Evolutionary conservation across 2,888 invertebrate species (phyloP), one percentile per base, ranked within the genome.

Genomic region (Dichetophora obliterata): DNA sequence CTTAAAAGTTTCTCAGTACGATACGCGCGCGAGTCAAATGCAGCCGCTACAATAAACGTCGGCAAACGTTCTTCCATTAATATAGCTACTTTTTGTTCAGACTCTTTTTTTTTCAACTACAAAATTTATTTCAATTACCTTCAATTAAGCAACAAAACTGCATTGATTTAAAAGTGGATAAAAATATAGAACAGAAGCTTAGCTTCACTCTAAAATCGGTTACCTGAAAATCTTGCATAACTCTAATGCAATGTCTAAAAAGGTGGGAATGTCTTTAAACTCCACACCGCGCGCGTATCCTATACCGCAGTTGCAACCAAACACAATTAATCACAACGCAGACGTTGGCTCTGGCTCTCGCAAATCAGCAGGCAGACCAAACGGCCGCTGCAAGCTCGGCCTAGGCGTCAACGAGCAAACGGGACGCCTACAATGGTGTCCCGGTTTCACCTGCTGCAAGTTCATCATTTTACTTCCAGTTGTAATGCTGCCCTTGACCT

Each of bases 371-470:
- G 3, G n/a, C 54, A 27, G 54, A 43, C 1, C 43, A 43, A 43
- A 43, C 31, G 16, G 69, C 61, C 77, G 77, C 9, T 73, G 63
- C 16, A 82, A 78, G 61, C 75, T 87, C 54, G 85, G 86, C 2
- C 82, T 89, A 76, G 89, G 89, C 22, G 86, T 89, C 11, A 89
- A 89, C 77, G 81, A 83, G 77, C 86, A 85, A 61, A 89, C 88
- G 22, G 89, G 89, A 52, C 88, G 89, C 8, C 81, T 89, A 50
- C 89, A 89, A 80, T 89, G 89, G 89, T 89, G 89, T 84, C 89
- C 89, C n/a, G 89, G 88, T 61, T 82, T 87, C 80, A 88, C 87
- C 22, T 89, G 88, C 78, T 88, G 87, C 79, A 88, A 88, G 85
- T 80, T 89, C 79, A 81, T 89, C n/a, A 83, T 89, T 77, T 81